Evolutionary conservation across 1,140 invertebrate species (phyloP).

Genomic region (Mesaphorura yosii): DNA sequence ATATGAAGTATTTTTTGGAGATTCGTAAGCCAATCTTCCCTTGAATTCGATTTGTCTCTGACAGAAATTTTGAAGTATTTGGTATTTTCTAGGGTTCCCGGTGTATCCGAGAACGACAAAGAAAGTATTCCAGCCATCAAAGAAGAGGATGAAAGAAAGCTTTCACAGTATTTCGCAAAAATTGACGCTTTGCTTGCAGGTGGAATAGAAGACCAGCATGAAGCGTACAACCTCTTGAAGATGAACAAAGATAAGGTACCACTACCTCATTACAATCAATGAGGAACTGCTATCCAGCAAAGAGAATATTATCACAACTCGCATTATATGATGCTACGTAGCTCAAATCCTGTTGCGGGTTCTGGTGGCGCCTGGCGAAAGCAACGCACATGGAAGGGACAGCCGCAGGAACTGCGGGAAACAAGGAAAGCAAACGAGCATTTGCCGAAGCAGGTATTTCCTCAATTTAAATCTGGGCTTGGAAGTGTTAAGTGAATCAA

Average conservation of each 20-base stretch:
- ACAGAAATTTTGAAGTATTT: background rate
- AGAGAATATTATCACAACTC: too few species aligned
- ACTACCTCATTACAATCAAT: too few species aligned
- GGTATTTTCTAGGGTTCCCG: background rate
- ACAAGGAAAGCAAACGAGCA: constrained; percentile 43
- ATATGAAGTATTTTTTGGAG: background rate
- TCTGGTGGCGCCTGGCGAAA: constrained; percentile 58
- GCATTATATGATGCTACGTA: background rate
- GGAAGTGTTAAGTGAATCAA: background rate
- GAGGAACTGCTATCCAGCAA: too few species aligned
- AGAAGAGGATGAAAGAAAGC: constrained; percentile 2
- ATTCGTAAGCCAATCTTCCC: background rate
- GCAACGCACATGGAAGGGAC: constrained; percentile 46
- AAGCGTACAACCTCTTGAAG: constrained; percentile 29
- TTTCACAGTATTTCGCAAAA: constrained; percentile 21
- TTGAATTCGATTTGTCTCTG: background rate
- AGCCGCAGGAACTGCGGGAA: constrained; percentile 36
- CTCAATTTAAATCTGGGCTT: background rate
- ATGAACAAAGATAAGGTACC: constrained; percentile 32
- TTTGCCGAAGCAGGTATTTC: constrained; percentile 45
- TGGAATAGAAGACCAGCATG: constrained; percentile 23
- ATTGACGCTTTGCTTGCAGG: constrained; percentile 32
- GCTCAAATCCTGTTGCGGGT: constrained; percentile 33
- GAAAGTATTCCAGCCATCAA: constrained; percentile 11
- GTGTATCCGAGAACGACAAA: constrained; percentile 17